These are phyloP conservation scores for Salvelinus alpinus DNA, from an alignment of 2,113 vertebrate species.

Conservation along the genomic window DNA sequence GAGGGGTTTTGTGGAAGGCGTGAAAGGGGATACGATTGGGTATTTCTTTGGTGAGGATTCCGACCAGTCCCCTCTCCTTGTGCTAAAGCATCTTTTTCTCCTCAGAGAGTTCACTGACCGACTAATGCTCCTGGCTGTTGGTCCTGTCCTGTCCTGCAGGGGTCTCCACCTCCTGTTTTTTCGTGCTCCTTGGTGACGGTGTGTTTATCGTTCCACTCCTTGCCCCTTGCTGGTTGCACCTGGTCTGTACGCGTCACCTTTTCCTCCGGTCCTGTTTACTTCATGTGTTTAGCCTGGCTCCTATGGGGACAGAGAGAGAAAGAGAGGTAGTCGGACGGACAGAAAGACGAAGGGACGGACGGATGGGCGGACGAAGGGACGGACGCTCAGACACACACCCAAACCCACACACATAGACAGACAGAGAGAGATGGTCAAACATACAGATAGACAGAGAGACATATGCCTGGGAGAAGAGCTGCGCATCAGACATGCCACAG, in stretches of 20 bases:
- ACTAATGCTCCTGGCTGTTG: not conserved
- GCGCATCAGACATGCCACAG: slow-evolving; percentile 13
- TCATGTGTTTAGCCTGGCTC: slow-evolving; percentile 32
- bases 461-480: not conserved
- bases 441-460: not conserved
- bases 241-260: slow-evolving; percentile 1
- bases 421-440: not conserved
- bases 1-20: slow-evolving; percentile 8
- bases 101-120: too few species aligned
- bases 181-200: not conserved
- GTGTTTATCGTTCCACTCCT: too few species aligned
- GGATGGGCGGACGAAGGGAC: not conserved
- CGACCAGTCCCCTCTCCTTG: slow-evolving; percentile 6
- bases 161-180: not conserved
- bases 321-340: not conserved
- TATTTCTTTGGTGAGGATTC: slow-evolving; percentile 11
- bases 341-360: not conserved
- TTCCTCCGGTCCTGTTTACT: slow-evolving; percentile 12
- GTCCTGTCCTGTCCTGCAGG: not conserved
- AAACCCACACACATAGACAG: too few species aligned
- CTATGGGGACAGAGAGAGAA: slow-evolving; percentile 48
- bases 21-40: not conserved
- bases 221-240: slow-evolving; percentile 25
- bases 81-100: slow-evolving; percentile 59
- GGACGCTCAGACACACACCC: not conserved